Conservation (phyloP, 2,797 vertebrate species). For the Chaunax sp. region DNA sequence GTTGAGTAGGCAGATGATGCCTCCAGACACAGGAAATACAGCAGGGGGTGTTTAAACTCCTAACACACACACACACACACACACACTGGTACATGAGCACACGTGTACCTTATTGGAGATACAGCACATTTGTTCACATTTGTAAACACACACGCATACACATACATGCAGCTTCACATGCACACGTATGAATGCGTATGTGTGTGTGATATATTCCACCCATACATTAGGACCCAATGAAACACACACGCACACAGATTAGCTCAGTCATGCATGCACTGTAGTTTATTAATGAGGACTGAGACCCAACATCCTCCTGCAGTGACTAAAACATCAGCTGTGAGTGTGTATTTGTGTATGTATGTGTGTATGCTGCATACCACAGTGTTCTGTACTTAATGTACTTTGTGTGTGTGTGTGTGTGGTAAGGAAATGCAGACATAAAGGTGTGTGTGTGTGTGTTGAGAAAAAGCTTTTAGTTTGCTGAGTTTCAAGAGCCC, state of each 20-base stretch:
- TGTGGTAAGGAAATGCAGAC: slow-evolving; percentile 7
- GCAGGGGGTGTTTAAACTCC: slow-evolving; percentile 53
- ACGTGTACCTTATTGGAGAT: background rate
- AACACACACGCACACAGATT: slow-evolving; percentile 15
- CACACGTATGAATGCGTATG: background rate
- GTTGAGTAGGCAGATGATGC: slow-evolving; percentile 67
- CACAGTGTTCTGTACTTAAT: background rate
- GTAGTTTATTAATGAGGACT: slow-evolving; percentile 71
- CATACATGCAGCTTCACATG: background rate
- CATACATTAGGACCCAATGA: slow-evolving; percentile 1
- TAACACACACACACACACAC: background rate
- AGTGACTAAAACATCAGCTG: slow-evolving; percentile 3
- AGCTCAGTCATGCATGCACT: slow-evolving; percentile 51
- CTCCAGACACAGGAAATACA: slow-evolving; percentile 50
- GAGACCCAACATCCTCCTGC: slow-evolving; percentile 36
- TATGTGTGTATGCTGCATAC: background rate
- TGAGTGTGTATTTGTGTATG: slow-evolving; percentile 17
- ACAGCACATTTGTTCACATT: background rate
- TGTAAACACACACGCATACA: background rate
- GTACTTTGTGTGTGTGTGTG: background rate
- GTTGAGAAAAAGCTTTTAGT: slow-evolving; percentile 55
- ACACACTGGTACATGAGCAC: background rate
- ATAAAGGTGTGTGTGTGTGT: background rate
- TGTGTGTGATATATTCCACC: background rate
- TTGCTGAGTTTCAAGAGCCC: slow-evolving; percentile 45